phyloP scores from a whole-genome alignment of 1,140 invertebrate genomes.

The Neodiprion pinetum region DNA sequence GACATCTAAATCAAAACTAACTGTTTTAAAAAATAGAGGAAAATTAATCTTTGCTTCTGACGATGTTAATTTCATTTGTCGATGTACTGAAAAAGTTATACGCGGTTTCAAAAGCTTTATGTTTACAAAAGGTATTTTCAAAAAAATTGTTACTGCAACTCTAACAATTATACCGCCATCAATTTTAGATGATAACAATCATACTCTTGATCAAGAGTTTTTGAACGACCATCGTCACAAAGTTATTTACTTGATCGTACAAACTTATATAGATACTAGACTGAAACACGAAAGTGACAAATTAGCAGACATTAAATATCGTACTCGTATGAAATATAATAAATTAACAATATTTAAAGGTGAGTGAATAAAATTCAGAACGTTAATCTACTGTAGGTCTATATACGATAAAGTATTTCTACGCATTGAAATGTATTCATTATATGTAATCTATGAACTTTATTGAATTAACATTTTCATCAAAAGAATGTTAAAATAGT shows the following conservation, averaged over 20 bases:
- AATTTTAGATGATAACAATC: conserved; percentile 11
- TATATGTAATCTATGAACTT: too few relatives aligned
- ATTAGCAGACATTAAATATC: conserved; percentile 10
- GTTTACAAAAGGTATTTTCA: not conserved
- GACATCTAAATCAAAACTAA: conserved; percentile 10
- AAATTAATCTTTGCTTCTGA: conserved; percentile 17
- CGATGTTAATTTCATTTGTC: conserved; percentile 14
- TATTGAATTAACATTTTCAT: too few relatives aligned
- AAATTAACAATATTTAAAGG: not conserved
- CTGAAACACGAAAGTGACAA: conserved; percentile 7
- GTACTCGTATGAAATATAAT: conserved; percentile 18
- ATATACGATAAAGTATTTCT: too few relatives aligned
- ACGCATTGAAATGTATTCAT: too few relatives aligned
- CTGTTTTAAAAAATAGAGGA: conserved; percentile 12
- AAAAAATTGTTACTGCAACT: not conserved
- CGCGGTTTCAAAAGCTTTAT: not conserved
- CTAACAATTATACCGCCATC: conserved; percentile 7
- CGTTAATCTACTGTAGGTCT: too few relatives aligned
- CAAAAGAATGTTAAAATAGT: too few relatives aligned
- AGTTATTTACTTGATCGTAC: conserved; percentile 17
- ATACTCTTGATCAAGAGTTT: conserved; percentile 21
- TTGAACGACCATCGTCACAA: conserved; percentile 18
- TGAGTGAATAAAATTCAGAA: too few relatives aligned
- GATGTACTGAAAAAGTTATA: conserved; percentile 19
- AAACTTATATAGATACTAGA: conserved; percentile 18